These are phyloP conservation scores for Sesia bembeciformis DNA, from an alignment of 2,888 invertebrate genomes.

Conservation along the genomic window DNA sequence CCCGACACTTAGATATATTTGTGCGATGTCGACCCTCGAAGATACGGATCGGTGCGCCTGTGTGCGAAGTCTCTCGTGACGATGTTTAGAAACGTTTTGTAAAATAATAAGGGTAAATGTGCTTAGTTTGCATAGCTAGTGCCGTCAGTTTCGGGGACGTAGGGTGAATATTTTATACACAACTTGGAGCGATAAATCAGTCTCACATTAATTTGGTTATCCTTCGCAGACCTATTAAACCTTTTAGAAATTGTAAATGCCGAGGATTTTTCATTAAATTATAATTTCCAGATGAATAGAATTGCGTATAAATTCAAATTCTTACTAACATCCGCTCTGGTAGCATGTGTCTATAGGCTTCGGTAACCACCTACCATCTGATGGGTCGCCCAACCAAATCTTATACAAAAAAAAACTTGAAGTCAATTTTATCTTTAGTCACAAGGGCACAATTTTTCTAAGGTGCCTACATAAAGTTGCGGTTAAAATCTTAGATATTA, in stretches of 20 bases:
- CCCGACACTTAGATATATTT: conserved; percentile 66
- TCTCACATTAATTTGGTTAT: not conserved
- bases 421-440: no score
- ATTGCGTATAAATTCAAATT: not conserved
- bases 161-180: conserved; percentile 17
- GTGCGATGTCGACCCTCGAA: conserved; percentile 48
- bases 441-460: no score
- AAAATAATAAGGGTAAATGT: conserved; percentile 40
- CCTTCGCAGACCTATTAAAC: not conserved
- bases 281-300: no score
- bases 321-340: not conserved
- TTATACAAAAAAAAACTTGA: no score
- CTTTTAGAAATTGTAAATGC: no score
- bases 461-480: no score
- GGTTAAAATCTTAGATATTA: no score
- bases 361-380: not conserved
- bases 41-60: conserved; percentile 45
- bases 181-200: not conserved
- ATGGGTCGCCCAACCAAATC: not conserved
- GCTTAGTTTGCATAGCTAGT: conserved; percentile 26
- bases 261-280: no score
- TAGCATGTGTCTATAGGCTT: not conserved
- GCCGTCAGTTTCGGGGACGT: conserved; percentile 11
- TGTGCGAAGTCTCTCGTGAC: conserved; percentile 34
- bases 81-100: conserved; percentile 50